Evolutionary conservation across 2,888 invertebrate genomes (phyloP).

Genomic region (Desoria tigrina): DNA sequence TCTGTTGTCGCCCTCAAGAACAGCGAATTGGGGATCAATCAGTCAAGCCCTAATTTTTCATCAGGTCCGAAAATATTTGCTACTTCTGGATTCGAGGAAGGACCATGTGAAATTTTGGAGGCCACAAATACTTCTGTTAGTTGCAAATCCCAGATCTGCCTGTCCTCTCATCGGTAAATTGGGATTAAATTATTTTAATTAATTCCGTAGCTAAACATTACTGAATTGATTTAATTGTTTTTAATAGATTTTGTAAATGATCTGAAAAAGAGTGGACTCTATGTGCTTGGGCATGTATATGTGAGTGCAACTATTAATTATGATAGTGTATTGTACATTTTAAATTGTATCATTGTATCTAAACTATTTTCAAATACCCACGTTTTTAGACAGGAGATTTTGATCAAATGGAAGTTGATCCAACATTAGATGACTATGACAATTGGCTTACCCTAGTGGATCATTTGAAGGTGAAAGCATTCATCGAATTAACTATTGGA

Average conservation of each 20-base stretch:
- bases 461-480: constrained; percentile 91
- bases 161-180: constrained; percentile 77
- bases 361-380: constrained; percentile 5
- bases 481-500: constrained; percentile 90
- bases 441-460: constrained; percentile 94
- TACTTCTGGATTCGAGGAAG: constrained; percentile 91
- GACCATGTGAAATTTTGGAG: constrained; percentile 98
- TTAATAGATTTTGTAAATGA: constrained; percentile 98
- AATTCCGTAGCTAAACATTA: no score
- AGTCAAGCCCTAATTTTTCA: constrained; percentile 99
- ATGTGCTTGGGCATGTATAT: constrained; percentile 83
- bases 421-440: constrained; percentile 73
- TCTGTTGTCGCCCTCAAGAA: constrained; percentile 76
- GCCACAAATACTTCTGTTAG: constrained; percentile 90
- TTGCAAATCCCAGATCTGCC: constrained; percentile 84
- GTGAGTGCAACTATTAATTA: constrained; percentile 61
- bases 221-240: no score
- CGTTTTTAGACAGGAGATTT: constrained; percentile 56
- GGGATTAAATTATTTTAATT: no score
- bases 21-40: constrained; percentile 92
- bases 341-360: constrained; percentile 15
- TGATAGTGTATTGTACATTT: constrained; percentile 55
- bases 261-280: constrained; percentile 89
- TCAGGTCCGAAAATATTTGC: constrained; percentile 93
- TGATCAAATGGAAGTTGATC: constrained; percentile 64